These are phyloP conservation scores for Eudasyphora cyanicolor DNA, from an alignment of 2,888 invertebrate species.

Conservation along the genomic window DNA sequence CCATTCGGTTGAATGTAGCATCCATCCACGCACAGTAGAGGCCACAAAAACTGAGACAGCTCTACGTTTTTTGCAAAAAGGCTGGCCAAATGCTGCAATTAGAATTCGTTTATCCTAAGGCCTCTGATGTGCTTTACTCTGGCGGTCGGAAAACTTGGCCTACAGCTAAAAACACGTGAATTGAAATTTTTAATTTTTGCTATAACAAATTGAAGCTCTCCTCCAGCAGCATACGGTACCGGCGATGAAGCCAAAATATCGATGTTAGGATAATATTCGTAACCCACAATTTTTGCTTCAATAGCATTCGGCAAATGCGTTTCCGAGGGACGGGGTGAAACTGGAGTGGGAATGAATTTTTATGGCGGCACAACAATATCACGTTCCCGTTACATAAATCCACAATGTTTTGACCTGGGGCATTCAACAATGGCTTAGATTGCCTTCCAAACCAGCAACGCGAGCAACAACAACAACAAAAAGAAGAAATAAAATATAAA, in stretches of 20 bases:
- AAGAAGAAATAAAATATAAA: constrained; percentile 29
- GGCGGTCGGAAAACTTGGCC: too few relatives aligned
- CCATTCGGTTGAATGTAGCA: too few relatives aligned
- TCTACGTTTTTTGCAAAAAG: too few relatives aligned
- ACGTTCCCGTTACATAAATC: constrained; percentile 67
- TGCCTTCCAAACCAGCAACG: constrained; percentile 64
- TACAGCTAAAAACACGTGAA: not conserved
- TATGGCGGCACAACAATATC: constrained; percentile 48
- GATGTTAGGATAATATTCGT: not conserved
- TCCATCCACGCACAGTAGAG: too few relatives aligned
- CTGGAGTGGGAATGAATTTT: constrained; percentile 19
- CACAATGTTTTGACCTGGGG: constrained; percentile 64
- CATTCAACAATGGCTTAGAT: constrained; percentile 69
- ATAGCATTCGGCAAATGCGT: too few relatives aligned
- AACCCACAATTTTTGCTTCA: too few relatives aligned
- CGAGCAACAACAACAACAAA: constrained; percentile 29
- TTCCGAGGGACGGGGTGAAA: too few relatives aligned
- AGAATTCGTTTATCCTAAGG: not conserved
- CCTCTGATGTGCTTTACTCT: too few relatives aligned
- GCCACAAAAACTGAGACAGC: not conserved
- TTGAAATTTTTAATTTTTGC: not conserved
- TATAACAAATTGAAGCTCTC: not conserved
- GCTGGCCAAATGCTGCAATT: not conserved
- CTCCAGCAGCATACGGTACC: not conserved
- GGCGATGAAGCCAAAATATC: not conserved